phyloP scores from a whole-genome alignment of 2,888 invertebrate species.

The Seira ritae region DNA sequence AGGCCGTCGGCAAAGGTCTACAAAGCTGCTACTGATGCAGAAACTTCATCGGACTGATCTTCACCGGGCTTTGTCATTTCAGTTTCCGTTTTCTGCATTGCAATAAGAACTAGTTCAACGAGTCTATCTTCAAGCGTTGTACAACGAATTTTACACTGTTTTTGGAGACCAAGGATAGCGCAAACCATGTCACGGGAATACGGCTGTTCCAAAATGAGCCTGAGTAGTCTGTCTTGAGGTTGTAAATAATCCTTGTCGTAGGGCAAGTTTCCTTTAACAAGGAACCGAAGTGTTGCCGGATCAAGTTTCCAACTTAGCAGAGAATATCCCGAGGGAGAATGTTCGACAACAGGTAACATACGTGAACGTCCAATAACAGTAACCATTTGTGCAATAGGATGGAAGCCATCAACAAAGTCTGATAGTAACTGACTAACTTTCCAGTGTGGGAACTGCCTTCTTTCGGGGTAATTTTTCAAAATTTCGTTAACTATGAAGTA shows the following conservation, averaged over 20 bases:
- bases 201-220: constrained; percentile 95
- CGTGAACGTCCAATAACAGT: constrained; percentile 92
- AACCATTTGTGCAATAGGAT: constrained; percentile 96
- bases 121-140: constrained; percentile 94
- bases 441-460: constrained; percentile 92
- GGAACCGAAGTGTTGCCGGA: constrained; percentile 85
- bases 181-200: constrained; percentile 98
- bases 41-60: constrained; percentile 79
- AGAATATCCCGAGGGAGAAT: constrained; percentile 91
- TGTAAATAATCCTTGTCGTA: constrained; percentile 91
- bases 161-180: constrained; percentile 94
- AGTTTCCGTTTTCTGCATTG: constrained; percentile 93
- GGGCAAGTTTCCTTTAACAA: constrained; percentile 86
- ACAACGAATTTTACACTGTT: constrained; percentile 92
- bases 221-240: constrained; percentile 90
- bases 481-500: constrained; percentile 97
- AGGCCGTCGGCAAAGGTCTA: constrained; percentile 85
- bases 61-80: constrained; percentile 75
- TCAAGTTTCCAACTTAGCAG: constrained; percentile 96
- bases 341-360: constrained; percentile 95
- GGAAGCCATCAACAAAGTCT: constrained; percentile 94
- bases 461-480: constrained; percentile 89
- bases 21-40: constrained; percentile 81
- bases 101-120: constrained; percentile 91
- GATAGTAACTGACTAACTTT: constrained; percentile 90